Conservation (phyloP, 2,113 vertebrate species). For the Hyperopisus bebe region DNA sequence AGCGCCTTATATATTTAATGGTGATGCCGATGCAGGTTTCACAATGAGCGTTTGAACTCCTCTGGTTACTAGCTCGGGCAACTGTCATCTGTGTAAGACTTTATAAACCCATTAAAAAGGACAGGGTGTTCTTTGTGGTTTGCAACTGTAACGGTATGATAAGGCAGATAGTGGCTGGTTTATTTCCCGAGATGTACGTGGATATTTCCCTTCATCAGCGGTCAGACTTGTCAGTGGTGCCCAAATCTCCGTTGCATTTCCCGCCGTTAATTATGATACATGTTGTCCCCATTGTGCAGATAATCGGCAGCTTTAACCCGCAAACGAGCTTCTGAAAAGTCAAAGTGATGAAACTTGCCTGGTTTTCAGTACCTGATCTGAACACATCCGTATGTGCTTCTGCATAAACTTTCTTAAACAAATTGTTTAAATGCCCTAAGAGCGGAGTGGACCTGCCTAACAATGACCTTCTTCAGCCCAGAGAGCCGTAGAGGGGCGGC, state of each 20-base stretch:
- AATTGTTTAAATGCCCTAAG: not conserved
- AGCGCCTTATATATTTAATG: not conserved
- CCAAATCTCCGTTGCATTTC: not conserved
- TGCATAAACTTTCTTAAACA: not conserved
- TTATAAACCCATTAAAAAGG: not conserved
- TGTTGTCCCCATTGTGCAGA: not conserved
- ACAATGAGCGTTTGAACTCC: not conserved
- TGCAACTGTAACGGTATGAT: not conserved
- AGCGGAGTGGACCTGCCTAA: not conserved
- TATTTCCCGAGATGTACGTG: conserved; percentile 9
- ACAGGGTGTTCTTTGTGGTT: not conserved
- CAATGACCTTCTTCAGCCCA: not conserved
- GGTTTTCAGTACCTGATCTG: not conserved
- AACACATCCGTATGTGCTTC: not conserved
- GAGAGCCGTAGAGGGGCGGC: not conserved
- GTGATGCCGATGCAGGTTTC: not conserved
- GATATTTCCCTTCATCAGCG: not conserved
- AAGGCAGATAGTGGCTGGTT: not conserved
- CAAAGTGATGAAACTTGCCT: not conserved
- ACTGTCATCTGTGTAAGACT: not conserved
- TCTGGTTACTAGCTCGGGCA: not conserved
- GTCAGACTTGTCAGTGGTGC: not conserved
- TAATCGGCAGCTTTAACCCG: not conserved
- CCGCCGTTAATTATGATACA: not conserved
- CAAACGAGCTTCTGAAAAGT: not conserved